Conservation (phyloP, 2,888 invertebrate species). For the Dascillus cervinus region DNA sequence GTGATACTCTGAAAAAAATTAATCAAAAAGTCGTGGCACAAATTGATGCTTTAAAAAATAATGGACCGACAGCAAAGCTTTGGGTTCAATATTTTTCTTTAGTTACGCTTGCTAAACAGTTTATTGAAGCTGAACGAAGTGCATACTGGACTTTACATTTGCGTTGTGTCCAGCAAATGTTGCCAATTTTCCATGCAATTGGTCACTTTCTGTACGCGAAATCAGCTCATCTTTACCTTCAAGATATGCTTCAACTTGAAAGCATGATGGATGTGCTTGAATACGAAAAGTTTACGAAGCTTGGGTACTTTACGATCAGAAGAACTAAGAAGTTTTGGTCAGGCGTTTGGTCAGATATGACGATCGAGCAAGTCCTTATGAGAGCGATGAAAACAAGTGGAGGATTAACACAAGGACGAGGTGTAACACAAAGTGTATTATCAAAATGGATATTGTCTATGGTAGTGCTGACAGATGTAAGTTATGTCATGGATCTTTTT, state of each 20-base stretch:
- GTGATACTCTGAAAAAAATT: no score
- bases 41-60: no score
- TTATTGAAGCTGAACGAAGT: background rate
- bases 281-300: slow-evolving; percentile 15
- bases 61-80: no score
- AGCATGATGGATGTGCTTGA: slow-evolving; percentile 18
- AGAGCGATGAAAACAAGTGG: slow-evolving; percentile 20
- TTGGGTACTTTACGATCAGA: slow-evolving; percentile 10
- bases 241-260: slow-evolving; percentile 31
- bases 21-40: no score
- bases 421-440: slow-evolving; percentile 16
- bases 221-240: slow-evolving; percentile 29
- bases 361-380: slow-evolving; percentile 28
- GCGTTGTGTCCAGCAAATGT: slow-evolving; percentile 5
- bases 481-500: no score
- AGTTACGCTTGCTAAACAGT: background rate
- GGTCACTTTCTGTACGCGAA: slow-evolving; percentile 34
- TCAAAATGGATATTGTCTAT: slow-evolving; percentile 19
- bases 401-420: slow-evolving; percentile 21
- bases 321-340: slow-evolving; percentile 16
- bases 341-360: slow-evolving; percentile 23
- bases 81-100: no score
- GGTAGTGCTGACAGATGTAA: no score
- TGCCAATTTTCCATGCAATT: slow-evolving; percentile 9
- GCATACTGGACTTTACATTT: no score